Base-by-base conservation (phyloP, 2,797 vertebrate genomes). In the Argyrosomus regius region DNA sequence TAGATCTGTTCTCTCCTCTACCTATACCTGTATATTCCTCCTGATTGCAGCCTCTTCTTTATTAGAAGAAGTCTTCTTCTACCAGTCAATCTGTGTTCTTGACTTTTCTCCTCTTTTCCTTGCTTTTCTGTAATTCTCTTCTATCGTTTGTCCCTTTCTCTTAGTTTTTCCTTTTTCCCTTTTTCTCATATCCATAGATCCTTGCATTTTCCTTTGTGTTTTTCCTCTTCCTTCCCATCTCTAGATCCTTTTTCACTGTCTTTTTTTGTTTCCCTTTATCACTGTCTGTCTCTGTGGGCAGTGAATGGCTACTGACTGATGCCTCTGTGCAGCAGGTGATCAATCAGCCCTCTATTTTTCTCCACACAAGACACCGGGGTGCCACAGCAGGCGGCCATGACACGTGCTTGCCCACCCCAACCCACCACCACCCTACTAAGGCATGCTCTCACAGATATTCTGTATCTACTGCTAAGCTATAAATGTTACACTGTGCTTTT, bases 261-360 rank as follows among this genome's bases (percentile, higher is more conserved):
- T 46, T 58, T 59, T 63, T 39, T 72, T 82, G 18, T 50, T 39
- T 74, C 49, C 50, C 28, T 83, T 65, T 49, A 26, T 87, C 43
- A 26, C 65, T 60, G 26, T 70, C n/a, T 74, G 35, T 83, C 81
- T 84, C 80, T 66, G 72, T 73, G 78, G 61, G 35, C 74, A 46
- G 43, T 20, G 54, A 71, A 48, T 45, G 59, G 64, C 78, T 69
- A 67, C 75, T 76, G 73, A 80, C 78, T 85, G 85, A 84, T 65
- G 72, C 57, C 68, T 85, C 63, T 80, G 77, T 88, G 79, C 83
- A 81, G 84, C 87, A 88, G 82, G 81, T 84, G 79, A 91, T 91
- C 87, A 84, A 84, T 90, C 68, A 64, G 66, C 16, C 66, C 46
- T 57, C 43, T 82, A 80, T 82, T 80, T 79, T 80, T 50, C 75